Evolutionary conservation across 2,113 vertebrate species (phyloP), one percentile per base, ranked within the genome.

Genomic region (Camelus bactrianus): DNA sequence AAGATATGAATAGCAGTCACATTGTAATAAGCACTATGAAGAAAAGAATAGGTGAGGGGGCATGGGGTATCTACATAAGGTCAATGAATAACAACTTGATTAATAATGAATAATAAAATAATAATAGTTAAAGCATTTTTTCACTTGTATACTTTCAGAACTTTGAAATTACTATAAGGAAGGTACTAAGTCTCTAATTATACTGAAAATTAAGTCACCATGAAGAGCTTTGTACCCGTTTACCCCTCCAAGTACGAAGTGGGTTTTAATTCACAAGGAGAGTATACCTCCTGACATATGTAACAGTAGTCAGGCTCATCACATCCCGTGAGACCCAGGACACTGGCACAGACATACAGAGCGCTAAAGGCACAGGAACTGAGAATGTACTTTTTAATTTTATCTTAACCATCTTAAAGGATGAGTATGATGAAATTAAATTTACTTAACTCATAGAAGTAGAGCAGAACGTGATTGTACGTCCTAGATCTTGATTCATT

Each of bases 181-280:
- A 19, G 38, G 83, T 77, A 93, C 10, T 3, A 83, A 72, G 30
- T 50, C 75, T 26, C 3, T 20, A 73, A 58, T 56, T 81, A 56
- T 35, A 73, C 65, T 81, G 56, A 65, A 95, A 95, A 87, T 54
- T 26, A 95, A 86, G 46, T 65, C 32, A 52, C 32, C 60, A 10
- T 50, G 52, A 58, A 69, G 38, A 69, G 32, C 38, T 77, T 24
- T 76, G 20, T 35, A 35, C 16, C 22, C 30, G 15, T 64, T 79
- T n/a, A 64, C 46, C 20, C 65, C n/a, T 87, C 30, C 32, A 48
- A 48, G 35, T 48, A 75, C 30, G 67, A 38, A 80, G 32, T 35
- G 13, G 5, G 30, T 83, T 84, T 72, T 58, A 64, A 94, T n/a
- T 76, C 75, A 82, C 24, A 89, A 50, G 13, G 4, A 62, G 6